Percentiles rank a stretch among this genome's conserved stretches.
Conservation (phyloP, 1,140 invertebrate genomes). For the Monomorium pharaonis region DNA sequence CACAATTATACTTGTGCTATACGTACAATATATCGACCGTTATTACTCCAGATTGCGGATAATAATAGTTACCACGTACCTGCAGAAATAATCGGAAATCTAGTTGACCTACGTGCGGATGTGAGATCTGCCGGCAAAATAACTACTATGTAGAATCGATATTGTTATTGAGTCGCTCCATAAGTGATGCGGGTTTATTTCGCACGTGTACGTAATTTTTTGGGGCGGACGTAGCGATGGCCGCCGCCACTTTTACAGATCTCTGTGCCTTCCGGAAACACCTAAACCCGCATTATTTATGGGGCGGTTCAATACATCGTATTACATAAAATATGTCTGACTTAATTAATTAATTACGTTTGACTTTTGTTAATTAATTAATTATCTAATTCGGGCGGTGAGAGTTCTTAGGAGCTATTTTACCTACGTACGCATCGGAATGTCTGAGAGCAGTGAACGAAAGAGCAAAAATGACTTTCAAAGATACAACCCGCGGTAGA, state of each 20-base stretch:
- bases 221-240: background rate
- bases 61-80: conserved; percentile 59
- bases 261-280: too few relatives aligned
- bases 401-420: conserved; percentile 15
- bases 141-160: conserved; percentile 58
- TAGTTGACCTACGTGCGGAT: conserved; percentile 59
- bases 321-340: conserved; percentile 50
- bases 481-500: background rate
- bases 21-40: conserved; percentile 51
- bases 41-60: conserved; percentile 55
- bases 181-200: conserved; percentile 37
- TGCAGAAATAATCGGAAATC: conserved; percentile 60
- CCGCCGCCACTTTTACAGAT: background rate
- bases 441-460: background rate
- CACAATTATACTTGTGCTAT: conserved; percentile 23
- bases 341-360: conserved; percentile 43
- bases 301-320: conserved; percentile 43
- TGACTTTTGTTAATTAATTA: conserved; percentile 18
- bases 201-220: too few relatives aligned
- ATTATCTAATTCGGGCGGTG: background rate
- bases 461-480: background rate
- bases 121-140: conserved; percentile 60
- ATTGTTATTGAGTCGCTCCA: conserved; percentile 48
- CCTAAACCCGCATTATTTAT: conserved; percentile 44
- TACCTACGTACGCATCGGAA: background rate